Evolutionary conservation across 1,140 invertebrate genomes (phyloP).

Genomic region (Potamilus streckersoni): DNA sequence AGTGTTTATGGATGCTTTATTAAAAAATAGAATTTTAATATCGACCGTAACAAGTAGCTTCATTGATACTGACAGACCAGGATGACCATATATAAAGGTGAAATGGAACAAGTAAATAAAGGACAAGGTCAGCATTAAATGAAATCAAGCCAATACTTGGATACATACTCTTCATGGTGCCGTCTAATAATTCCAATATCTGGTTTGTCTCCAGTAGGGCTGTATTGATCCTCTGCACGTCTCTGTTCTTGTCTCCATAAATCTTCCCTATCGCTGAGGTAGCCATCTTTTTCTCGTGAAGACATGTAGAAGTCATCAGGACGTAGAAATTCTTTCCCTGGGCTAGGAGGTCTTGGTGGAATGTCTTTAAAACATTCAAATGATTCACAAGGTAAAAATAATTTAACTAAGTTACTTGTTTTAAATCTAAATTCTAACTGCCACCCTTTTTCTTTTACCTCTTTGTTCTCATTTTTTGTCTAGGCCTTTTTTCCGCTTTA

Average conservation of each 20-base stretch:
- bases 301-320: slow-evolving; percentile 36
- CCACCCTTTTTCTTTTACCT: too few relatives aligned
- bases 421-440: too few relatives aligned
- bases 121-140: neutral
- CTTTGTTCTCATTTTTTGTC: too few relatives aligned
- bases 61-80: too few relatives aligned
- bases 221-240: slow-evolving; percentile 3
- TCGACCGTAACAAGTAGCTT: too few relatives aligned
- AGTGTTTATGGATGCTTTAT: too few relatives aligned
- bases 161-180: slow-evolving; percentile 52
- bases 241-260: slow-evolving; percentile 13
- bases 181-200: slow-evolving; percentile 22
- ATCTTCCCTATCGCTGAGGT: slow-evolving; percentile 50
- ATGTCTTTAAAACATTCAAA: slow-evolving; percentile 21
- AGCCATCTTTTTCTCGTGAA: slow-evolving; percentile 38
- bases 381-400: too few relatives aligned
- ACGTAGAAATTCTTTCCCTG: slow-evolving; percentile 35
- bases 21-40: too few relatives aligned
- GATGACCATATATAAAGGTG: too few relatives aligned
- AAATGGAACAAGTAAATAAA: neutral
- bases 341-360: slow-evolving; percentile 39
- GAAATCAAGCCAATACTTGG: neutral
- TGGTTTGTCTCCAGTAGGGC: slow-evolving; percentile 16
- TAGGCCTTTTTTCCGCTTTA: too few relatives aligned
- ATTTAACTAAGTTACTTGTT: too few relatives aligned